Conservation (phyloP, 1,140 invertebrate genomes). For the Pygmarrhopalites habei region DNA sequence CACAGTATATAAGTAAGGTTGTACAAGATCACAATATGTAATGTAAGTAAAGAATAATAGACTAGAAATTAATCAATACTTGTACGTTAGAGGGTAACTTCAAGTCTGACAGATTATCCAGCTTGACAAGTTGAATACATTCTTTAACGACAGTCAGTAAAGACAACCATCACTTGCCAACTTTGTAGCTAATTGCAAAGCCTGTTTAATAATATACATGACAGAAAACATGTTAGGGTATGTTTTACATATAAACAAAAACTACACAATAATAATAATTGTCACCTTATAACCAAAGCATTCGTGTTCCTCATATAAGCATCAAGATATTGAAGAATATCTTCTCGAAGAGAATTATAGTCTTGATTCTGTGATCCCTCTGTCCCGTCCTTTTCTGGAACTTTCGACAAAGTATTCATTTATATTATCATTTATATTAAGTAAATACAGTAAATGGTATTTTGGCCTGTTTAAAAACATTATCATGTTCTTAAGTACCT, state of each 20-base stretch:
- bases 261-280: no score
- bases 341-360: neutral
- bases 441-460: no score
- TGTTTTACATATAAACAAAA: no score
- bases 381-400: no score
- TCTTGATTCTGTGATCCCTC: neutral
- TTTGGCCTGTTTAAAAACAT: no score
- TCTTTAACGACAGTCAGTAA: neutral
- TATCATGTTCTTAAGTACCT: neutral
- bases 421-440: neutral
- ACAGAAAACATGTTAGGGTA: no score
- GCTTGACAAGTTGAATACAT: neutral
- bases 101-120: neutral
- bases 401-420: conserved; percentile 8
- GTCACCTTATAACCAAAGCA: conserved; percentile 20
- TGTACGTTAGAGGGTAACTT: neutral
- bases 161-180: conserved; percentile 7
- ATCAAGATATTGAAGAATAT: conserved; percentile 11
- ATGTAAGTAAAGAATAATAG: no score
- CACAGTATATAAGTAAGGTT: neutral
- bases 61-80: neutral
- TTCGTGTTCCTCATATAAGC: conserved; percentile 13
- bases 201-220: no score
- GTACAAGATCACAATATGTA: neutral
- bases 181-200: conserved; percentile 14